phyloP scores from a whole-genome alignment of 1,140 invertebrate genomes.

The Hylaeus volcanicus region DNA sequence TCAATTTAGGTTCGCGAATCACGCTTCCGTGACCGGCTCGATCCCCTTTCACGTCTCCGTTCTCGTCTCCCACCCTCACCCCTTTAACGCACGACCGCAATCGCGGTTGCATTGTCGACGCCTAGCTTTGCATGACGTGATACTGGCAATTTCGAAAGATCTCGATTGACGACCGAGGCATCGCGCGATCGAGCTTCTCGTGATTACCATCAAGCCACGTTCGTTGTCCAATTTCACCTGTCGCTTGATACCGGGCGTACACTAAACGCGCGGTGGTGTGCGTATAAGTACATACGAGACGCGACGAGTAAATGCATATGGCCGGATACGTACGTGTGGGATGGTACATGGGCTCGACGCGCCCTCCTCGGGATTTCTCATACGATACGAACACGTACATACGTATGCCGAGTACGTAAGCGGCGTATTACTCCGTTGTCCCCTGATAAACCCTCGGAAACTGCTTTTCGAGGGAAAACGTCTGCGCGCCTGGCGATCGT shows the following conservation, averaged over 20 bases:
- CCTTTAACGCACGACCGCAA: conserved; percentile 8
- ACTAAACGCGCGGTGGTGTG: background rate
- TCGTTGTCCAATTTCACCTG: conserved; percentile 29
- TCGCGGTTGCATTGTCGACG: conserved; percentile 3
- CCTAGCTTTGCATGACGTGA: conserved; percentile 7
- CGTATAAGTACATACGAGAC: background rate
- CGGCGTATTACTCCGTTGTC: conserved; percentile 21
- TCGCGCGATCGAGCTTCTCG: conserved; percentile 29
- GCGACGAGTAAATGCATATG: background rate
- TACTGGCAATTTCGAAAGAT: conserved; percentile 31
- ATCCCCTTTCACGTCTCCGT: background rate
- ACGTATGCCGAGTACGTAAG: conserved; percentile 7
- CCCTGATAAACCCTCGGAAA: conserved; percentile 8
- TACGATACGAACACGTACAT: background rate
- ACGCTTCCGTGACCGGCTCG: background rate
- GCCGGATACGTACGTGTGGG: background rate
- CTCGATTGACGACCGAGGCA: conserved; percentile 6
- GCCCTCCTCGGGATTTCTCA: too few relatives aligned
- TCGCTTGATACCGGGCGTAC: conserved; percentile 1
- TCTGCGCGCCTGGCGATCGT: background rate
- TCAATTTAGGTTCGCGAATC: background rate
- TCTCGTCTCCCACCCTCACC: too few relatives aligned
- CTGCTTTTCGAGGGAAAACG: conserved; percentile 5
- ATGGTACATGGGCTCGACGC: background rate
- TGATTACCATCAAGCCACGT: conserved; percentile 23